Conservation (phyloP, 2,797 vertebrate genomes). For the Helostoma temminkii region DNA sequence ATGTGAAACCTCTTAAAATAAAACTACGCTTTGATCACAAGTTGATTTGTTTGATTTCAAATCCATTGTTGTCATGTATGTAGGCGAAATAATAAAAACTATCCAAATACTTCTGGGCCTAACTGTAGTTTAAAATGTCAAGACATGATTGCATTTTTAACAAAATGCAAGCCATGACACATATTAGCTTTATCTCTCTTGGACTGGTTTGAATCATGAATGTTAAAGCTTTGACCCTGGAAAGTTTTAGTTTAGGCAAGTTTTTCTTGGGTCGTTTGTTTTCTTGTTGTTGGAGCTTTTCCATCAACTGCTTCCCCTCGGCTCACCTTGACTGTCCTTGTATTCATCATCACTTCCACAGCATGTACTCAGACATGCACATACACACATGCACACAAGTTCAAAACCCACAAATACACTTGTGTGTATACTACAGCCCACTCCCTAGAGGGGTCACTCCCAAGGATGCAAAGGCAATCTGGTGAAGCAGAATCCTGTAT, state of each 20-base stretch:
- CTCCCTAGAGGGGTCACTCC: conserved; percentile 41
- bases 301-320: conserved; percentile 50
- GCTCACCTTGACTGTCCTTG: conserved; percentile 70
- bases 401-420: conserved; percentile 28
- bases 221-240: conserved; percentile 51
- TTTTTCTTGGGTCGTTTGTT: conserved; percentile 57
- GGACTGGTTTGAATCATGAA: conserved; percentile 33
- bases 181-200: conserved; percentile 36
- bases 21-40: no score
- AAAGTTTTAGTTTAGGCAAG: conserved; percentile 45
- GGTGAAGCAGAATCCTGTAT: conserved; percentile 31
- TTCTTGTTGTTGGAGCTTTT: conserved; percentile 45
- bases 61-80: no score
- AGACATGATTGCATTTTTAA: conserved; percentile 39
- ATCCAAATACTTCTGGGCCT: no score
- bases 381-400: conserved; percentile 36
- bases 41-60: no score
- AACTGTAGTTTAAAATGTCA: conserved; percentile 47
- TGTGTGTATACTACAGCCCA: conserved; percentile 26
- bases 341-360: conserved; percentile 63
- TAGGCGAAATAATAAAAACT: no score
- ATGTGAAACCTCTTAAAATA: no score
- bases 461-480: conserved; percentile 38
- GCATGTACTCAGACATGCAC: conserved; percentile 38
- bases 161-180: conserved; percentile 53